phyloP scores from a whole-genome alignment of 1,140 invertebrate genomes.

The Stenopsyche tienmushanensis region DNA sequence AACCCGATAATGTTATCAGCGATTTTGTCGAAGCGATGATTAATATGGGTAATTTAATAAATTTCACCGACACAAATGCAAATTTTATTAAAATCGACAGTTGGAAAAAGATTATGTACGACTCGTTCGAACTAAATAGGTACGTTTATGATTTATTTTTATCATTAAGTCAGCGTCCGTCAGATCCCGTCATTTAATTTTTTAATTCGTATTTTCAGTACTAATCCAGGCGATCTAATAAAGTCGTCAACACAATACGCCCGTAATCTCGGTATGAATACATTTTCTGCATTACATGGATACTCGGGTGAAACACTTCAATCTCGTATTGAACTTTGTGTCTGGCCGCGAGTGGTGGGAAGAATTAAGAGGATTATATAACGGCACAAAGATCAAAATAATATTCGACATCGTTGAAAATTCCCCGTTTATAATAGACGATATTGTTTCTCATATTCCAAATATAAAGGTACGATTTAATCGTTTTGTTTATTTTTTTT shows the following conservation, averaged over 20 bases:
- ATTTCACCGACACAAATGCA: not conserved
- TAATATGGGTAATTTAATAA: not conserved
- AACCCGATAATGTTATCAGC: not conserved
- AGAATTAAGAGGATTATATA: slow-evolving; percentile 45
- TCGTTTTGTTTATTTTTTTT: not conserved
- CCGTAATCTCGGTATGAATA: slow-evolving; percentile 46
- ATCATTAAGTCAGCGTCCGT: too few species aligned
- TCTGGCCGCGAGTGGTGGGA: slow-evolving; percentile 51
- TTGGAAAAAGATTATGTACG: slow-evolving; percentile 27
- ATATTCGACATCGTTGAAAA: slow-evolving; percentile 48
- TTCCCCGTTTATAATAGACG: slow-evolving; percentile 46
- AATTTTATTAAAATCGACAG: not conserved
- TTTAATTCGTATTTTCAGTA: slow-evolving; percentile 22
- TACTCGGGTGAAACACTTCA: slow-evolving; percentile 46
- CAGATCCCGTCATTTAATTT: too few species aligned
- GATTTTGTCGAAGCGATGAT: slow-evolving; percentile 15
- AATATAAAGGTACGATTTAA: slow-evolving; percentile 46
- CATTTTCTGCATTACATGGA: slow-evolving; percentile 52
- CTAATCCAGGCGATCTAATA: slow-evolving; percentile 24
- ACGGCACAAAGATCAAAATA: slow-evolving; percentile 42
- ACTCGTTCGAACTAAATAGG: slow-evolving; percentile 18
- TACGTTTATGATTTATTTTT: not conserved
- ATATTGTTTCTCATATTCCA: slow-evolving; percentile 49
- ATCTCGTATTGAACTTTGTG: slow-evolving; percentile 47
- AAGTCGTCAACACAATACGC: slow-evolving; percentile 40